Evolutionary conservation across 2,113 vertebrate genomes (phyloP), one percentile per base, ranked within the genome.

Genomic region (Garra rufa): DNA sequence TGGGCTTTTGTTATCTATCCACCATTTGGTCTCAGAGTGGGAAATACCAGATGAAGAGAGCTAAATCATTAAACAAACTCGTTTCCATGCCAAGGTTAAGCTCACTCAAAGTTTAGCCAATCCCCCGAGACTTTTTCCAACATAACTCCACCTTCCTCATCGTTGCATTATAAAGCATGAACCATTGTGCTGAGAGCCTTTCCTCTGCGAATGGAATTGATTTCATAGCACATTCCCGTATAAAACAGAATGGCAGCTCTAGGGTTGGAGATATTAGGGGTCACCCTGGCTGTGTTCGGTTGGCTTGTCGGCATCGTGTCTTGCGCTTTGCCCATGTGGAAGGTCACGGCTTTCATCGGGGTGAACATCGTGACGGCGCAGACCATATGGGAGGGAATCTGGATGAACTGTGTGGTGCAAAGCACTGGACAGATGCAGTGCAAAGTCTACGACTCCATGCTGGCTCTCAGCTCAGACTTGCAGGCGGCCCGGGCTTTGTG

Each of bases 321-420:
- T 74, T 99, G 97, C 2, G 92, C 92, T 0, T 57, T 99, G 88
- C 98, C 98, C 85, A 97, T 96, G 96, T 99, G 98, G 98, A 92
- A 92, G 19, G 97, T 98, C 76, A 92, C 97, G 0, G 96, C 97
- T 38, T 98, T 97, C 90, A 96, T 96, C n/a, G 97, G 97, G 6
- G 93, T 88, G 89, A 98, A 94, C 92, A 96, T 98, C 11, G 93
- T 98, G 88, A 96, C 96, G 0, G 95, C 96, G 0, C 96, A 98
- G 93, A 95, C 81, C 81, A 95, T 90, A 82, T 96, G 96, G 96
- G 95, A 96, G 83, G 96, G 97, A 19, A 95, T 97, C 85, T 97
- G 97, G 97, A 97, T 97, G 96, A 92, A 89, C 91, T 97, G 96
- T 10, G 94, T 96, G 84, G 94, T 96, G 21, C 95, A 95, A 91